phyloP scores from a whole-genome alignment of 2,888 invertebrate genomes.

The Chironomus riparius region DNA sequence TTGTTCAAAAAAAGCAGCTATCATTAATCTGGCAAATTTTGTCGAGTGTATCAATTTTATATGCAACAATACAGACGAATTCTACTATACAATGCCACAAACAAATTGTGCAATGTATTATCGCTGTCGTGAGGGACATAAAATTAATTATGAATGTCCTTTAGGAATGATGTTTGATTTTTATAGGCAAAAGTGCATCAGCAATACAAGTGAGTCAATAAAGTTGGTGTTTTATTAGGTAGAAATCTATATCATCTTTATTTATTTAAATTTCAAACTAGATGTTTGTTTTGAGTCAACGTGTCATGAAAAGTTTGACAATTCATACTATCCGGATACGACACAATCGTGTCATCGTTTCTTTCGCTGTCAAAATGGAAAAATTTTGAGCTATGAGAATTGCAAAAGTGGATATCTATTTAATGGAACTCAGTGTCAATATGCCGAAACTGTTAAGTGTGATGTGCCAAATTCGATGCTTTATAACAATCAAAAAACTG shows the following conservation, averaged over 20 bases:
- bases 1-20: too few relatives aligned
- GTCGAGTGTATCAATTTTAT: not conserved
- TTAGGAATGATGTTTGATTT: conserved; percentile 49
- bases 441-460: conserved; percentile 42
- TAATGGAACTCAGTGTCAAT: conserved; percentile 46
- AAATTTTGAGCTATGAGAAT: conserved; percentile 44
- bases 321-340: conserved; percentile 47
- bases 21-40: not conserved
- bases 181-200: conserved; percentile 46
- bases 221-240: not conserved
- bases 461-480: conserved; percentile 39
- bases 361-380: conserved; percentile 45
- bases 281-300: conserved; percentile 52
- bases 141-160: conserved; percentile 46
- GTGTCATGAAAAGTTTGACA: conserved; percentile 50
- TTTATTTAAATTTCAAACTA: conserved; percentile 25
- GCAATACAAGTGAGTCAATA: conserved; percentile 34
- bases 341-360: conserved; percentile 49
- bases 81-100: conserved; percentile 47
- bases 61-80: conserved; percentile 31
- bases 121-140: conserved; percentile 43
- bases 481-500: conserved; percentile 13
- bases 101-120: conserved; percentile 51
- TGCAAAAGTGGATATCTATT: conserved; percentile 45
- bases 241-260: not conserved